phyloP scores from a whole-genome alignment of 1,140 invertebrate genomes.

The Diuraphis noxia region DNA sequence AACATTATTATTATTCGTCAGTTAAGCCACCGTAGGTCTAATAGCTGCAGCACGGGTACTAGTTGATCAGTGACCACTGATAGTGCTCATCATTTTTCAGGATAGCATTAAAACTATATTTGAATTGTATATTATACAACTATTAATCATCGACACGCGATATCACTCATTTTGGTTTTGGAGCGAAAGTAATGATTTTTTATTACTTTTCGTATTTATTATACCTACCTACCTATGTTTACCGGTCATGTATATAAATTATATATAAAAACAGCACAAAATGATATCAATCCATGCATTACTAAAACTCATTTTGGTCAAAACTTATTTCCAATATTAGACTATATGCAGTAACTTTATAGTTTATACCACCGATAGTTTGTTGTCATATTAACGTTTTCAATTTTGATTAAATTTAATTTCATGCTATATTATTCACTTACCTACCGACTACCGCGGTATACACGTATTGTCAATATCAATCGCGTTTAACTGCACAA shows the following conservation, averaged over 20 bases:
- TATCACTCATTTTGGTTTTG: neutral
- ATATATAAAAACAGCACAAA: neutral
- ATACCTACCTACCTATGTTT: no score
- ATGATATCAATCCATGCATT: neutral
- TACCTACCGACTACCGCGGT: neutral
- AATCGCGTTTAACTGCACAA: neutral
- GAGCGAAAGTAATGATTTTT: neutral
- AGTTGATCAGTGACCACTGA: no score
- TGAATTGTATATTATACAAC: neutral
- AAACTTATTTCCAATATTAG: neutral
- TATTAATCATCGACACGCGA: neutral
- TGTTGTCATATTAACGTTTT: neutral
- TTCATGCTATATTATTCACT: constrained; percentile 8
- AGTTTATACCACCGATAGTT: neutral
- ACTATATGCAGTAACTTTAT: neutral
- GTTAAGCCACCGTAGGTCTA: neutral
- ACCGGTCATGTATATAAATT: neutral
- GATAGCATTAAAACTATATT: neutral
- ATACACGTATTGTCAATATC: neutral
- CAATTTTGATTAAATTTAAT: neutral
- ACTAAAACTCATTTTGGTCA: neutral
- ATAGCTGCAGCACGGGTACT: neutral
- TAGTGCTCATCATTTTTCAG: neutral
- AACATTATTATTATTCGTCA: neutral
- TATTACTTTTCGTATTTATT: neutral